These are phyloP conservation scores for Pterocles burchelli DNA, from an alignment of 2,113 vertebrate species.

Conservation along the genomic window DNA sequence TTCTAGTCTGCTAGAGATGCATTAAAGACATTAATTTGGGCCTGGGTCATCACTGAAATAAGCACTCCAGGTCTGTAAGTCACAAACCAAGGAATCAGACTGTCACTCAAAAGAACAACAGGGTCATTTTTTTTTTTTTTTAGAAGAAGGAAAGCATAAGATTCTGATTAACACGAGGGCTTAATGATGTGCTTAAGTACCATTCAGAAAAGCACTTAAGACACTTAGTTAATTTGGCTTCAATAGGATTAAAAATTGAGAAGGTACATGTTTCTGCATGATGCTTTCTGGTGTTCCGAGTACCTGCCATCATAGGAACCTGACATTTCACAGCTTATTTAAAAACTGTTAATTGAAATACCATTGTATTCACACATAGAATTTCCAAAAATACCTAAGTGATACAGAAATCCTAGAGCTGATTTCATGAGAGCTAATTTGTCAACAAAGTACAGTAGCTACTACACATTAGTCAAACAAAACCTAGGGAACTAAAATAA, in stretches of 20 bases:
- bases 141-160: neutral
- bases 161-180: constrained; percentile 25
- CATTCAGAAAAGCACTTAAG: constrained; percentile 24
- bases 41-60: neutral
- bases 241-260: constrained; percentile 10
- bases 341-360: neutral
- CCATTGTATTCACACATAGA: neutral
- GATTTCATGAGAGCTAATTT: neutral
- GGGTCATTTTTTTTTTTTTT: neutral
- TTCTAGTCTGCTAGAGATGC: neutral
- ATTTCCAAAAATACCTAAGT: neutral
- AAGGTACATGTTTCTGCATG: neutral
- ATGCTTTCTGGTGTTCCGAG: neutral
- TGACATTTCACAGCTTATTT: neutral
- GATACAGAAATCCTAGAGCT: neutral
- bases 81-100: neutral
- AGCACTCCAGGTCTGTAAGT: neutral
- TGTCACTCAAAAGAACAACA: neutral
- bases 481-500: neutral
- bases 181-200: constrained; percentile 20
- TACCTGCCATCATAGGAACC: neutral
- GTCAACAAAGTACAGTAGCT: neutral
- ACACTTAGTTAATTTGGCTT: constrained; percentile 43
- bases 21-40: neutral
- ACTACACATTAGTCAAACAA: neutral